These are phyloP conservation scores for Misgurnus anguillicaudatus DNA, from an alignment of 2,113 vertebrate genomes.

Conservation along the genomic window DNA sequence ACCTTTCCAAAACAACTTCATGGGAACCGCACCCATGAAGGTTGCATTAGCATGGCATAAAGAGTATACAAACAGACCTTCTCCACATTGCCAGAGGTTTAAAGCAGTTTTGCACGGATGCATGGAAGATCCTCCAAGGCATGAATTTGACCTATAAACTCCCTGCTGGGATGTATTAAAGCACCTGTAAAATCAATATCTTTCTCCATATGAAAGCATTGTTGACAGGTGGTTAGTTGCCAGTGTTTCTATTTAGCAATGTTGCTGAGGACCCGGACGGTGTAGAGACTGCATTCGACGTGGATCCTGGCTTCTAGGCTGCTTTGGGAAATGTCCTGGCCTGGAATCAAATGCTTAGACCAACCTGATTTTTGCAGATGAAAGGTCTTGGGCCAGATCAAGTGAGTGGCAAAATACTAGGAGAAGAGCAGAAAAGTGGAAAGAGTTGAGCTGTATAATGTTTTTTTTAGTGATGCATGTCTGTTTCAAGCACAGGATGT, in stretches of 20 bases:
- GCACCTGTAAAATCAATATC: constrained; percentile 11
- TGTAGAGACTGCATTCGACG: constrained; percentile 28
- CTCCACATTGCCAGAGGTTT: background rate
- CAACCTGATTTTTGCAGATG: constrained; percentile 53
- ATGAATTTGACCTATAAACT: background rate
- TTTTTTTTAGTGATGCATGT: background rate
- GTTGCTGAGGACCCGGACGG: background rate
- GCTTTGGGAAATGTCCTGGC: constrained; percentile 47
- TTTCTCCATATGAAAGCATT: constrained; percentile 24
- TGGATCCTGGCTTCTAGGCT: background rate
- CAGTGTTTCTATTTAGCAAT: background rate
- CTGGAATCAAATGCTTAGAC: constrained; percentile 44
- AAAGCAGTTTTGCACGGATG: background rate
- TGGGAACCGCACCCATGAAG: constrained; percentile 1
- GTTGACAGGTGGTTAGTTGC: constrained; percentile 26
- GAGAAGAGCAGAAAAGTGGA: constrained; percentile 37
- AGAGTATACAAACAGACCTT: background rate
- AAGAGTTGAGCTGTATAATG: background rate
- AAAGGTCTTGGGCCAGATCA: constrained; percentile 3
- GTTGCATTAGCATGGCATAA: background rate
- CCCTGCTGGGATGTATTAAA: background rate
- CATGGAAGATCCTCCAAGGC: background rate
- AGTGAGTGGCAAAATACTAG: constrained; percentile 36
- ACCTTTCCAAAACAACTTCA: constrained; percentile 22
- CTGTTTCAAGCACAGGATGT: background rate